These are phyloP conservation scores for Desmodus rotundus DNA, from an alignment of 2,113 vertebrate genomes.

Conservation along the genomic window DNA sequence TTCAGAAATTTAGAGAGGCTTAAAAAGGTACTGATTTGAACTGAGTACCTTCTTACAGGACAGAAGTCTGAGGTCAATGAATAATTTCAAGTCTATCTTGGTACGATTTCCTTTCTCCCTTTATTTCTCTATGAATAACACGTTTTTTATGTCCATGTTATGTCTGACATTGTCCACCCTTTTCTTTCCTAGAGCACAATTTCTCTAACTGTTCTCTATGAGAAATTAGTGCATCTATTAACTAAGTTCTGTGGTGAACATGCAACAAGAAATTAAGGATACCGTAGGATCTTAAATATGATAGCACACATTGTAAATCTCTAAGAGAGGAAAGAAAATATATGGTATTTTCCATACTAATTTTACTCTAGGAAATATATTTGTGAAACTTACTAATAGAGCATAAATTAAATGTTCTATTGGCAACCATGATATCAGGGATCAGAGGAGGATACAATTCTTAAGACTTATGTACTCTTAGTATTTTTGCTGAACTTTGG, in stretches of 20 bases:
- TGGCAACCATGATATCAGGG: background rate
- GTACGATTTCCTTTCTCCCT: background rate
- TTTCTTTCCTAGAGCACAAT: background rate
- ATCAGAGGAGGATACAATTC: background rate
- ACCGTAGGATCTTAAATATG: background rate
- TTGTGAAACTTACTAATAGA: background rate
- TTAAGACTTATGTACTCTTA: background rate
- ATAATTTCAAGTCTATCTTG: background rate
- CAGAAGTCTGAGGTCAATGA: background rate
- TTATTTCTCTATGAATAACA: background rate
- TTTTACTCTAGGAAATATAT: background rate
- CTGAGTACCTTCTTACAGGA: background rate
- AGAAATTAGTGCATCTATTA: background rate
- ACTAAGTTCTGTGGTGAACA: background rate
- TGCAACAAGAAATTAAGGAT: background rate
- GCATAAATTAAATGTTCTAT: background rate
- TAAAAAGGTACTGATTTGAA: background rate
- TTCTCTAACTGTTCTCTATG: background rate
- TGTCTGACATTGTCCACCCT: background rate
- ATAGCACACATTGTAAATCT: background rate
- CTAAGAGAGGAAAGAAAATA: background rate
- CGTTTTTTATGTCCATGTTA: background rate
- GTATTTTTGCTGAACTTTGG: conserved; percentile 1
- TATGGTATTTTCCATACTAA: background rate
- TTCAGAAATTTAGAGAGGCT: background rate